Evolutionary conservation across 2,888 invertebrate species (phyloP).

Genomic region (Lumbricus terrestris): DNA sequence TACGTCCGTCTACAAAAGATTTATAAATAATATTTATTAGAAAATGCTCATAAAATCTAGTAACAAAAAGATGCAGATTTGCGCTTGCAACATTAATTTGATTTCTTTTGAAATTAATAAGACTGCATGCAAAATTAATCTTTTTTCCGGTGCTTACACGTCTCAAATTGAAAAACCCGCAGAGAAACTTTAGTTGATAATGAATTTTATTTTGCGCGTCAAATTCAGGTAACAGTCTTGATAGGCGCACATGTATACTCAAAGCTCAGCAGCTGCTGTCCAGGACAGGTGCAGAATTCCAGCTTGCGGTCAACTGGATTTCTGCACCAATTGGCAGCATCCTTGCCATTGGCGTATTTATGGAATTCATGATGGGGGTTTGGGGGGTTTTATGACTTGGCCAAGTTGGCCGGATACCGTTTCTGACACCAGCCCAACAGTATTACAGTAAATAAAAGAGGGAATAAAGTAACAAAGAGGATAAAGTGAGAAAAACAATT

Average conservation of each 20-base stretch:
- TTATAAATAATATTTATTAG: not conserved
- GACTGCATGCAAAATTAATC: not conserved
- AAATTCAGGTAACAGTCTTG: not conserved
- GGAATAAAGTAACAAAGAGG: too few relatives aligned
- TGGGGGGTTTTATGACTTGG: too few relatives aligned
- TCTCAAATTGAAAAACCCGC: not conserved
- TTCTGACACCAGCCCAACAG: too few relatives aligned
- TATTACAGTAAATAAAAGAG: too few relatives aligned
- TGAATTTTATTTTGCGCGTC: not conserved
- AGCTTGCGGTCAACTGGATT: too few relatives aligned
- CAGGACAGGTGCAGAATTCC: not conserved
- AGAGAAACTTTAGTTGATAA: not conserved
- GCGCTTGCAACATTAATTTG: not conserved
- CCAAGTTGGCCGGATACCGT: too few relatives aligned
- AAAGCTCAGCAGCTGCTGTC: not conserved
- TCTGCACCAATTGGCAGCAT: not conserved
- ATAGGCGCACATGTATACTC: too few relatives aligned
- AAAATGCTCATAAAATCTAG: not conserved
- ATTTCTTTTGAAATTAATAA: not conserved
- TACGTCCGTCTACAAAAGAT: not conserved
- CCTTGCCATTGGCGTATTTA: too few relatives aligned
- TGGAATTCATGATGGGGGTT: too few relatives aligned
- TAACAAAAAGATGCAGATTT: not conserved
- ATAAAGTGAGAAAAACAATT: too few relatives aligned
- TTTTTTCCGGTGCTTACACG: not conserved